phyloP scores from a whole-genome alignment of 1,140 invertebrate genomes.

The Callitettix versicolor region DNA sequence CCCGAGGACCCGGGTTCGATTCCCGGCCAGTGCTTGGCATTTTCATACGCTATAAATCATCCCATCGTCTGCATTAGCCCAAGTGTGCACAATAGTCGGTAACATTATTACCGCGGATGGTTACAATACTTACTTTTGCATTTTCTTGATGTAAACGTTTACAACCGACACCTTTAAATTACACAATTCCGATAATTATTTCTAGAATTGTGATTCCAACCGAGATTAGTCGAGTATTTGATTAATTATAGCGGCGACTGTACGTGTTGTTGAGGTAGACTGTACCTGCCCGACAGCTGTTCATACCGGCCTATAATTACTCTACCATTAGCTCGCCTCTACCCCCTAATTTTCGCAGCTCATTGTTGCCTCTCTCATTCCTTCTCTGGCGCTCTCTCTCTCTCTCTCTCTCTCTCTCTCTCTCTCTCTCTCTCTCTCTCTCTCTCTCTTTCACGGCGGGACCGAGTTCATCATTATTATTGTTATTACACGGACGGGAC shows the following conservation, averaged over 20 bases:
- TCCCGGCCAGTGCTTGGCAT: too few species aligned
- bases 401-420: neutral
- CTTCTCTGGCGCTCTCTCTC: too few species aligned
- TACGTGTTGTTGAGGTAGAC: neutral
- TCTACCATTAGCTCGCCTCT: constrained; percentile 23
- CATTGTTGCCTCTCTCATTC: constrained; percentile 17
- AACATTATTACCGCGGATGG: too few species aligned
- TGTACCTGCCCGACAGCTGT: constrained; percentile 8
- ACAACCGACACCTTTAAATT: neutral
- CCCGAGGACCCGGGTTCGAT: too few species aligned
- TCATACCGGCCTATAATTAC: constrained; percentile 21
- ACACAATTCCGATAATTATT: neutral
- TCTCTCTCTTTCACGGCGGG: constrained; percentile 3
- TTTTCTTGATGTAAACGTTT: too few species aligned
- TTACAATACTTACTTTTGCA: too few species aligned
- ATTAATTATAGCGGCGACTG: too few species aligned
- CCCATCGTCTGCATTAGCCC: too few species aligned
- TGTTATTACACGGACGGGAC: constrained; percentile 1
- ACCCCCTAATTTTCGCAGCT: constrained; percentile 25
- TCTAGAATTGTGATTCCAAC: too few species aligned
- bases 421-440: neutral
- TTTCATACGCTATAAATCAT: too few species aligned
- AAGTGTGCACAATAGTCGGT: too few species aligned
- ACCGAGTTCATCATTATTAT: constrained; percentile 8
- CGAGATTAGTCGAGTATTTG: too few species aligned